A percentile compares a stretch with the other conserved stretches of the same genome.
Evolutionary conservation across 2,113 vertebrate species (phyloP).

Genomic region (Lophura nycthemera): DNA sequence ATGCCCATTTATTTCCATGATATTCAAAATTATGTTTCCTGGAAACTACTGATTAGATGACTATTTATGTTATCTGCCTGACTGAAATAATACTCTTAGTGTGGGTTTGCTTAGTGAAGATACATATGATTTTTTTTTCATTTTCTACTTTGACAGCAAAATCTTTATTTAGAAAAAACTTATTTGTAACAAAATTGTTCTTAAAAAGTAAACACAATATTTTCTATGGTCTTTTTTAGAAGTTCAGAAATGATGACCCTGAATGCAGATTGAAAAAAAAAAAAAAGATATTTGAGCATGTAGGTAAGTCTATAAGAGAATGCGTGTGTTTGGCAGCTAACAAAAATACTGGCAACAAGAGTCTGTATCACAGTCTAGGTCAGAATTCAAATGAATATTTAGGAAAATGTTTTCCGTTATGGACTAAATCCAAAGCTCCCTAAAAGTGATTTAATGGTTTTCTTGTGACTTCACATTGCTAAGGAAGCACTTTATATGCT

Average conservation of each 20-base stretch:
- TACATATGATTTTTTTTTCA: not conserved
- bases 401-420: not conserved
- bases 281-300: accelerated
- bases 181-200: not conserved
- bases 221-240: not conserved
- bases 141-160: not conserved
- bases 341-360: not conserved
- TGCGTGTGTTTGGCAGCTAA: not conserved
- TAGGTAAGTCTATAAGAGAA: not conserved
- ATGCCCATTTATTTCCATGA: not conserved
- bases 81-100: not conserved
- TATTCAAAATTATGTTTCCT: slow-evolving; percentile 19
- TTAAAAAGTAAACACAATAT: not conserved
- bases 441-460: not conserved
- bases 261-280: not conserved
- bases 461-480: not conserved
- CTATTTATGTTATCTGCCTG: not conserved
- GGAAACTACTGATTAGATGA: not conserved
- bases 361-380: not conserved
- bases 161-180: not conserved
- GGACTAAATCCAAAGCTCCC: not conserved
- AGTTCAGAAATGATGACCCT: not conserved
- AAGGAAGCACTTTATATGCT: not conserved
- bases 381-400: not conserved
- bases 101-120: not conserved